Base-by-base conservation (phyloP, 64 coral and sea anemone species). In the Montipora capricornis region DNA sequence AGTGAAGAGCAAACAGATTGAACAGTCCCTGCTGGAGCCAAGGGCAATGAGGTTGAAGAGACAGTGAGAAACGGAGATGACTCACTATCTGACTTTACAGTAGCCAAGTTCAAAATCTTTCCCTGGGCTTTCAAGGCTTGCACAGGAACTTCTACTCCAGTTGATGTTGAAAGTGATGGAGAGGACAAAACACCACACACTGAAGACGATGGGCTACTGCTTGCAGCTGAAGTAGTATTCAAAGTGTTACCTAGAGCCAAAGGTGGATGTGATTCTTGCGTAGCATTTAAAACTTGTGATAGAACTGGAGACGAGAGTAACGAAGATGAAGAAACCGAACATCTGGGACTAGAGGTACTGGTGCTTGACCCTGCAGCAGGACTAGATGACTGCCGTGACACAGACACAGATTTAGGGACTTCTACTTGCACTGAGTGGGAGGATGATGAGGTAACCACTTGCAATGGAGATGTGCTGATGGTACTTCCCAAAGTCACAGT, bases 211-310 rank as follows among this genome's bases (percentile, higher is more conserved):
- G 44, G 5, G 76, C 44, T 60, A 47, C 16, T 71, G 46, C 11
- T 86, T 69, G 37, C 66, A 17, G 16, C 44, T 2, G 47, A 19
- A 71, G 62, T 16, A 70, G 82, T 68, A 15, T 73, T 86, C 46
- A 86, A 48, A 70, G 66, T 71, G 46, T 86, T 86, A 13, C 62
- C 46, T 71, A 71, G 82, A 70, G 46, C 66, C 24, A 81, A 12
- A 10, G 79, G 20, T 26, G 70, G 76, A 9, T 50, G 66, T 49
- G 62, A 49, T 19, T 13, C 52, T 37, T 52, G 80, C 10, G 58
- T 44, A 12, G 52, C 19, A 14, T 82, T 82, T 44, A 81, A 24
- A 2, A 81, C 49, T 81, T 81, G 79, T 3, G 22, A 22, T 20
- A 20, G 68, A 71, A 47, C 45, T n/a, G 62, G 3, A 86, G 47